Percentiles rank a stretch among this genome's conserved stretches.
Evolutionary conservation across 2,797 vertebrate genomes (phyloP).

Genomic region (Australoheros facetus): DNA sequence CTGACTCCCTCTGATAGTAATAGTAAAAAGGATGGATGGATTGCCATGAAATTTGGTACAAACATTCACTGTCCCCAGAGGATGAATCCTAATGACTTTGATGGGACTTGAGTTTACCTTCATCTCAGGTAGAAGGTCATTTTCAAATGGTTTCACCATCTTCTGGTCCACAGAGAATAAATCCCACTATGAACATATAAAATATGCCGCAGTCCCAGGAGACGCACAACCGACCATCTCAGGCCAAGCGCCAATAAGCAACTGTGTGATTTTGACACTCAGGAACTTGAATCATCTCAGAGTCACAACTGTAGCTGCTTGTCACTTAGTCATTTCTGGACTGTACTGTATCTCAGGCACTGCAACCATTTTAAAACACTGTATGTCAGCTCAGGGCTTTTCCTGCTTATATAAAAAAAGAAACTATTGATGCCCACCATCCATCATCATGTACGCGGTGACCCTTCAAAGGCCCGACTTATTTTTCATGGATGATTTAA

Average conservation of each 20-base stretch:
- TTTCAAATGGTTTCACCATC: neutral
- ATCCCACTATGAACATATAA: neutral
- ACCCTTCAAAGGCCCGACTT: neutral
- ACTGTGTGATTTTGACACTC: neutral
- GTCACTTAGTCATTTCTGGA: neutral
- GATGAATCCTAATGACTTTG: neutral
- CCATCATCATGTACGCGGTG: neutral
- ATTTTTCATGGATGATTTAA: conserved; percentile 5
- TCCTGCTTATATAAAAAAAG: neutral
- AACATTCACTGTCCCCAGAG: neutral
- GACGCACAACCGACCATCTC: neutral
- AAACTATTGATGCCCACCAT: no score
- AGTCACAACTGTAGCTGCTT: neutral
- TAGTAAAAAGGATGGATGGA: neutral
- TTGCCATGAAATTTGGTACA: neutral
- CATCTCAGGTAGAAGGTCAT: rapidly evolving
- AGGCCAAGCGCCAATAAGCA: neutral
- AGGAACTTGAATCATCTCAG: neutral
- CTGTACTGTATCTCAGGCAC: neutral
- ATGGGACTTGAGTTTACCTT: no score
- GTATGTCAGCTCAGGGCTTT: neutral
- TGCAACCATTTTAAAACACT: neutral
- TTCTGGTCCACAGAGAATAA: neutral
- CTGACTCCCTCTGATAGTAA: neutral
- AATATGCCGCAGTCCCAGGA: neutral